These are phyloP conservation scores for Vanacampus margaritifer DNA, from an alignment of 2,113 vertebrate species.

Conservation along the genomic window DNA sequence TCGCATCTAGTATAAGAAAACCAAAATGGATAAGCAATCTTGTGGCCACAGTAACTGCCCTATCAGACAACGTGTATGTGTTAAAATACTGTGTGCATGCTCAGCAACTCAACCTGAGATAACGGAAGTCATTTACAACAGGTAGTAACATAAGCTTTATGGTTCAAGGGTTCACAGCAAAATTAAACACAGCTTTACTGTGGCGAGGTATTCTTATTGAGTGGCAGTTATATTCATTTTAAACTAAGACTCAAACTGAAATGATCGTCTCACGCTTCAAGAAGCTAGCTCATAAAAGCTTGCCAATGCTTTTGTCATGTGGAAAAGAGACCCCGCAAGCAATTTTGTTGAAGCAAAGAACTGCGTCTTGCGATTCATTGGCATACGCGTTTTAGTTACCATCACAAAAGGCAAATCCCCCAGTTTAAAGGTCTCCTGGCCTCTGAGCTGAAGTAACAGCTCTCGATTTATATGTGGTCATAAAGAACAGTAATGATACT, in stretches of 20 bases:
- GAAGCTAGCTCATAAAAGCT: constrained; percentile 35
- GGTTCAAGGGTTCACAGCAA: constrained; percentile 1
- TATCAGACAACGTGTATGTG: not conserved
- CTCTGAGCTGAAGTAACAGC: constrained; percentile 65
- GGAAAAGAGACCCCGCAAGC: constrained; percentile 61
- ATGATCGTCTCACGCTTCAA: constrained; percentile 22
- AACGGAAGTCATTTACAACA: constrained; percentile 33
- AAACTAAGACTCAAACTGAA: constrained; percentile 27
- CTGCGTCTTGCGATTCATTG: constrained; percentile 51
- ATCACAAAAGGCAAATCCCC: constrained; percentile 62
- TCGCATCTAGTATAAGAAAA: constrained; percentile 22
- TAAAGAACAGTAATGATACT: constrained; percentile 71
- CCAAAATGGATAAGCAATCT: constrained; percentile 19
- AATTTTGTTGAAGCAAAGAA: constrained; percentile 43
- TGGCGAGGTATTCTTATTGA: constrained; percentile 6
- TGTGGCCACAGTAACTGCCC: not conserved
- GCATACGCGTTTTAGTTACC: constrained; percentile 64
- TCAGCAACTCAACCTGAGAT: constrained; percentile 25
- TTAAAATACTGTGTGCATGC: constrained; percentile 21
- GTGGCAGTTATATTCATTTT: constrained; percentile 21
- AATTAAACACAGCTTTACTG: constrained; percentile 31
- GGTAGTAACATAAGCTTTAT: constrained; percentile 40
- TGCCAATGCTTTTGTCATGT: constrained; percentile 32
- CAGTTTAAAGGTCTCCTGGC: constrained; percentile 60
- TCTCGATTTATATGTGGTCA: constrained; percentile 69